Percentiles rank a stretch among this genome's conserved stretches.
Conservation (phyloP, 2,113 vertebrate species). For the Campylomormyrus numenius region DNA sequence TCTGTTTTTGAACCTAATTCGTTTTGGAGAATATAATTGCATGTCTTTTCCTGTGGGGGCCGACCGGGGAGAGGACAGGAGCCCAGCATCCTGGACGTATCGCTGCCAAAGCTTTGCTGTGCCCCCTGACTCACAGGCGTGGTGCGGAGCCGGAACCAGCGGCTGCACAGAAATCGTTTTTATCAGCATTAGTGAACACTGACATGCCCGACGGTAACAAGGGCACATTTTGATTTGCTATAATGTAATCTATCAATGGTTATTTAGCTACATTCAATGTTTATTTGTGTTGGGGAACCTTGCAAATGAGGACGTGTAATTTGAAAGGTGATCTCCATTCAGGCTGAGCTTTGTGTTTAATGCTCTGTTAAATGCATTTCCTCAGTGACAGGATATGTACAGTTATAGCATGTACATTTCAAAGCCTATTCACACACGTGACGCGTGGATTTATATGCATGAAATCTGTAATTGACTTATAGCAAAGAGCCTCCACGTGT, state of each 20-base stretch:
- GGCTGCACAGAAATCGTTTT: neutral
- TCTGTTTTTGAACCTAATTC: neutral
- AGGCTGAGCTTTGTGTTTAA: neutral
- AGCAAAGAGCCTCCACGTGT: neutral
- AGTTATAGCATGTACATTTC: neutral
- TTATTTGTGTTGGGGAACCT: neutral
- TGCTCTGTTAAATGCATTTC: neutral
- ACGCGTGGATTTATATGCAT: neutral
- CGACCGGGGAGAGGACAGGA: neutral
- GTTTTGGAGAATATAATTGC: neutral
- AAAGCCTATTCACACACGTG: neutral
- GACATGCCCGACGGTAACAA: neutral
- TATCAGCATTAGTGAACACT: neutral
- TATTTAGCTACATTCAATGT: neutral
- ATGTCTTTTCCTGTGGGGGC: neutral
- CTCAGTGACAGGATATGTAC: neutral
- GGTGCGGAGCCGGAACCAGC: neutral
- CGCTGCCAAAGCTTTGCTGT: neutral
- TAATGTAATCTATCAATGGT: constrained; percentile 2
- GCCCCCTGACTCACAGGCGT: neutral
- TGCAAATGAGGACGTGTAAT: neutral
- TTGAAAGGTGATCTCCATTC: neutral
- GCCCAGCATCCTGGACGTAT: neutral
- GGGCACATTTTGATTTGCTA: neutral
- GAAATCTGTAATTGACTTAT: neutral